Base-by-base conservation (phyloP, 2,888 invertebrate species). In the Trilocha varians region DNA sequence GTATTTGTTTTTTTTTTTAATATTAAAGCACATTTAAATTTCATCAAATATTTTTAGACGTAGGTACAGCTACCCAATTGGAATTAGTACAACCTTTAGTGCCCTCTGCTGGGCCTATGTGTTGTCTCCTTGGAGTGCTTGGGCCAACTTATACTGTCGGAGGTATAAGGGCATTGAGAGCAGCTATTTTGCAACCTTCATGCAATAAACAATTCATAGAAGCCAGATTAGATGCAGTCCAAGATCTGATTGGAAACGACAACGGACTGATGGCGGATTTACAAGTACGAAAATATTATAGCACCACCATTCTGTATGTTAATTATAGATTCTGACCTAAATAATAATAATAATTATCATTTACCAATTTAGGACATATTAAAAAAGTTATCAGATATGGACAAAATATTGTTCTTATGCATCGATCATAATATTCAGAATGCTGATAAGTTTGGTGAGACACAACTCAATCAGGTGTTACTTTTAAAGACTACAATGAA, bases 181-280 rank as follows among this genome's bases (percentile, higher is more conserved):
- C 95, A 0, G 90, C 91, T 39, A 91, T 97, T 49, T 78, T 94
- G 6, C 93, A 94, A 66, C 97, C 98, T 0, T 90, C 91, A 0
- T 92, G 89, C 58, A 88, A 91, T 40, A 66, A 87, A 42, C 77
- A 87, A 1, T 83, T 89, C 3, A 94, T 97, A 45, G 87, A 89
- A 51, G 80, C 87, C 13, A 87, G 96, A 36, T 87, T 93, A 43
- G 89, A 93, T 50, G 91, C 93, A 41, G 89, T 97, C 0, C 86
- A 91, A 43, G 96, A 96, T 68, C 74, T 98, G 5, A 87, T 91
- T 16, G 87, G 89, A 33, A 90, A 91, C 61, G 88, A 90, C 40
- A 87, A 90, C n/a, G 78, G 86, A 11, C 71, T 92, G 11, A 87
- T 93, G 61, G 76, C 80, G 16, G 86, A 87, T 36, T 68, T 95